Percentiles rank a stretch among this genome's conserved stretches.
Conservation (phyloP, 2,797 vertebrate species). For the Sebastolobus altivelis region DNA sequence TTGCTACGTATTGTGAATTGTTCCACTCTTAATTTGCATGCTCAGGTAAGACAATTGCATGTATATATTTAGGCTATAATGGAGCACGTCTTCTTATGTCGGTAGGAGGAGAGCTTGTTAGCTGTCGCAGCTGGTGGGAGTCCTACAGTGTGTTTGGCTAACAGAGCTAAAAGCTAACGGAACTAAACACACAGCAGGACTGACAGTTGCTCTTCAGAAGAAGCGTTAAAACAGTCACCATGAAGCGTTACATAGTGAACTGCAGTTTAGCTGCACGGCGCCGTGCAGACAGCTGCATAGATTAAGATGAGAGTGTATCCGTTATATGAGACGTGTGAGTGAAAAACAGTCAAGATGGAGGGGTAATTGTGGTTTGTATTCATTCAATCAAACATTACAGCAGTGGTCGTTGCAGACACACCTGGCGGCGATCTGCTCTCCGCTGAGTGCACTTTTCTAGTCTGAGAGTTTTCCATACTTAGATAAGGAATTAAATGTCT, state of each 20-base stretch:
- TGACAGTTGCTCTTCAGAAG: background rate
- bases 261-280: background rate
- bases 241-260: background rate
- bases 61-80: too few relatives aligned
- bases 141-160: too few relatives aligned
- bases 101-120: too few relatives aligned
- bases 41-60: too few relatives aligned
- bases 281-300: background rate
- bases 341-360: background rate
- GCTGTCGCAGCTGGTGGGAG: too few relatives aligned
- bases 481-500: slow-evolving; percentile 19
- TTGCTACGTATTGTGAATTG: too few relatives aligned
- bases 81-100: too few relatives aligned
- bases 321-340: background rate
- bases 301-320: background rate
- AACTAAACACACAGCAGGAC: background rate
- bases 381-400: background rate
- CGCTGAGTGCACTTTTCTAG: background rate
- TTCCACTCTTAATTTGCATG: too few relatives aligned
- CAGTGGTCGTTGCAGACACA: background rate
- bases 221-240: background rate
- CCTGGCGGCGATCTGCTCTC: background rate
- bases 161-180: too few relatives aligned
- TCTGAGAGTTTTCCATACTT: slow-evolving; percentile 5
- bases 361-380: background rate